A percentile compares a stretch with the other conserved stretches of the same genome.
phyloP scores from a whole-genome alignment of 2,113 vertebrate genomes.

The Lophotis ruficrista region DNA sequence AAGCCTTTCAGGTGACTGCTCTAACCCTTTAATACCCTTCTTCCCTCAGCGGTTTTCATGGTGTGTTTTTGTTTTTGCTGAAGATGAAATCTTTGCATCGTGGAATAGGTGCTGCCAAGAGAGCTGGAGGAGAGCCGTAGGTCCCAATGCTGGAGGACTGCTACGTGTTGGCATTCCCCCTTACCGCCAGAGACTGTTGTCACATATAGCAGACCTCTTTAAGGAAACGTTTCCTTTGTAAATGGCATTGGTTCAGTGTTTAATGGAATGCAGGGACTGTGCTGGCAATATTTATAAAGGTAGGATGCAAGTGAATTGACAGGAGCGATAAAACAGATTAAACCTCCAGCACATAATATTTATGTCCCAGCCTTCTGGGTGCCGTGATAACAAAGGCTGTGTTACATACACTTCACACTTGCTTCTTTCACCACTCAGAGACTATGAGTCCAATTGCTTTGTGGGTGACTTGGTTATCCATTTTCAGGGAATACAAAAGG shows the following conservation, averaged over 20 bases:
- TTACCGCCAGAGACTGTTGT: neutral
- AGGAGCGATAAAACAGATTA: slow-evolving; percentile 11
- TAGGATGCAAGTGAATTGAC: neutral
- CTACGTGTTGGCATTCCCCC: neutral
- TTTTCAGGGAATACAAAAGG: slow-evolving; percentile 49
- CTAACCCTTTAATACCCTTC: neutral
- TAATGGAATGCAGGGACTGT: neutral
- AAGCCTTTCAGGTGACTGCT: neutral
- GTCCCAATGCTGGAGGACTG: neutral
- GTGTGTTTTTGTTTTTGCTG: neutral
- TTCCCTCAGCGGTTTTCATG: neutral
- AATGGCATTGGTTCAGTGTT: neutral
- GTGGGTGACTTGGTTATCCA: neutral
- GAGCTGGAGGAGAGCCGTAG: neutral
- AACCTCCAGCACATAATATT: neutral
- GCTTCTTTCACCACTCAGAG: slow-evolving; percentile 49
- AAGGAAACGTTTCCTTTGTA: neutral
- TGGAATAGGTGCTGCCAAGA: neutral
- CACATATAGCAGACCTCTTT: neutral
- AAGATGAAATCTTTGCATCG: neutral
- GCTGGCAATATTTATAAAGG: slow-evolving; percentile 5
- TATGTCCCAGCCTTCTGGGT: neutral
- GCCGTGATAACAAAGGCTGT: slow-evolving; percentile 32
- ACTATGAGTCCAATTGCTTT: neutral
- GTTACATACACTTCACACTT: slow-evolving; percentile 67